These are phyloP conservation scores for Otocyon megalotis DNA, from an alignment of 2,113 vertebrate genomes.

Conservation along the genomic window DNA sequence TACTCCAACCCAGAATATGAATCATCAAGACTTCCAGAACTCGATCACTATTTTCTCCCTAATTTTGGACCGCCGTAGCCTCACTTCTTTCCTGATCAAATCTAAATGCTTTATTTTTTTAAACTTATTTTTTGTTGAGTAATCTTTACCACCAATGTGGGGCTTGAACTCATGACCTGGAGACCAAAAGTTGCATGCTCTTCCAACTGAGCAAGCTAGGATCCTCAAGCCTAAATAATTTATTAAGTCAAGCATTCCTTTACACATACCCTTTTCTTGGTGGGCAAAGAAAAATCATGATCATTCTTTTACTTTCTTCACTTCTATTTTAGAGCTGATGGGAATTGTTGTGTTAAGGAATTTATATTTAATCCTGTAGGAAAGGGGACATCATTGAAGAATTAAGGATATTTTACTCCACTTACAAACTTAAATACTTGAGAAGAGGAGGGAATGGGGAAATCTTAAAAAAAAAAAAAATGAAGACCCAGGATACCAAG, in stretches of 20 bases:
- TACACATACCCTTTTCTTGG: not conserved
- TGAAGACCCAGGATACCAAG: not conserved
- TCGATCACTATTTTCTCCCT: not conserved
- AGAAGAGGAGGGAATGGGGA: not conserved
- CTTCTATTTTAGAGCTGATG: not conserved
- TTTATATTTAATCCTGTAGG: conserved; percentile 20
- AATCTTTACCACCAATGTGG: not conserved
- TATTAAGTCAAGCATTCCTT: not conserved
- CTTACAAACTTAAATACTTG: not conserved
- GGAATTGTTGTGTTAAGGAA: not conserved
- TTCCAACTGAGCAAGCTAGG: not conserved
- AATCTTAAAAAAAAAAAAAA: not conserved
- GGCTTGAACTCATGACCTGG: not conserved
- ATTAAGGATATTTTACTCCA: not conserved
- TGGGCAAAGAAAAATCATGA: conserved; percentile 25
- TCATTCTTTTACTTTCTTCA: not conserved
- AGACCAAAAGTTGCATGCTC: not conserved
- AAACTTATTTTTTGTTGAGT: not conserved
- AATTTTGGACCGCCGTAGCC: not conserved
- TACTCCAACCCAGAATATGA: not conserved
- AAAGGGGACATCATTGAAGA: not conserved
- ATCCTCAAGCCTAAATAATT: not conserved
- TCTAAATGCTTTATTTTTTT: not conserved
- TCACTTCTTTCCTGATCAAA: not conserved
- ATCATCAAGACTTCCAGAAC: not conserved